These are phyloP conservation scores for Cyphomyrmex costatus DNA, from an alignment of 1,140 invertebrate genomes.

Conservation along the genomic window DNA sequence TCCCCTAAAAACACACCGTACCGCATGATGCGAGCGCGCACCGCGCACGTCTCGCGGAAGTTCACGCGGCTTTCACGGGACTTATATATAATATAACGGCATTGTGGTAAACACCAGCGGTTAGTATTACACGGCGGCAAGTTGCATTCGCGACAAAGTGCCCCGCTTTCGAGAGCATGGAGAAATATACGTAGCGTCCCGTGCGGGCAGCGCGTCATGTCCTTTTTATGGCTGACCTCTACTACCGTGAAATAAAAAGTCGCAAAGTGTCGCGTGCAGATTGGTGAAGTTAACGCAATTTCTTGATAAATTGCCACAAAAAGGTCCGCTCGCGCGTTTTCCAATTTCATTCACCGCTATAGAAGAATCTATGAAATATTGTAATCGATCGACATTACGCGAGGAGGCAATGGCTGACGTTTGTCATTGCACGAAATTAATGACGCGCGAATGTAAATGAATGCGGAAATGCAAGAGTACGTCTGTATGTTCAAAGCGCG, in stretches of 20 bases:
- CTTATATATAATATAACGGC: conserved; percentile 60
- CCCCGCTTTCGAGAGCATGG: background rate
- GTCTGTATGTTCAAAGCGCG: conserved; percentile 40
- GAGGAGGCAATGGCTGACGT: background rate
- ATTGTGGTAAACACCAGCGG: conserved; percentile 60
- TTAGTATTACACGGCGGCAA: conserved; percentile 40
- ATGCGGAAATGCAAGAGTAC: conserved; percentile 47
- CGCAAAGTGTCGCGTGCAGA: background rate
- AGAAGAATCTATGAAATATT: conserved; percentile 9
- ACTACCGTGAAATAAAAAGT: conserved; percentile 19
- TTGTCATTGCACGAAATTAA: conserved; percentile 35
- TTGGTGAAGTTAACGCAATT: background rate
- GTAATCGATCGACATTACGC: conserved; percentile 14
- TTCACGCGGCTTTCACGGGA: conserved; percentile 64
- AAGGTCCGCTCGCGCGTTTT: background rate
- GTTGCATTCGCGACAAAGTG: conserved; percentile 27
- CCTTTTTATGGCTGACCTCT: conserved; percentile 38
- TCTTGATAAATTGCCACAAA: background rate
- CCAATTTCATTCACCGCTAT: background rate
- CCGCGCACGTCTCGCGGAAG: conserved; percentile 56
- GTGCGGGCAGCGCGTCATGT: background rate
- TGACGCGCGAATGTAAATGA: conserved; percentile 38
- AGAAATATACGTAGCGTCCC: background rate
- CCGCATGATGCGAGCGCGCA: background rate
- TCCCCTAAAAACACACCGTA: conserved; percentile 64